Base-by-base conservation (phyloP, 2,888 invertebrate species). In the Ptychoptera albimana region DNA sequence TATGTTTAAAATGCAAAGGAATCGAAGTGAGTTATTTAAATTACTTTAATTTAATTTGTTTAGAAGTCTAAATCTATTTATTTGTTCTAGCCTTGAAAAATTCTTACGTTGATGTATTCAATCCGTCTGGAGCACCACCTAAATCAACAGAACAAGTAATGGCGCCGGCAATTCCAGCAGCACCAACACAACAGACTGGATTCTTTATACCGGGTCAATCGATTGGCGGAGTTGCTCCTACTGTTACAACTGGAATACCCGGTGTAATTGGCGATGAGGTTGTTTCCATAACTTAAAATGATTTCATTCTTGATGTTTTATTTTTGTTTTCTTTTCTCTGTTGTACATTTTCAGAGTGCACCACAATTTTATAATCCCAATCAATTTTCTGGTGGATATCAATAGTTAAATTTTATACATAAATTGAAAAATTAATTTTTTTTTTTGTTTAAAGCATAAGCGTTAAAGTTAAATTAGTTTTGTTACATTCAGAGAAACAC, bases 21-120 rank as follows among this genome's bases (percentile, higher is more conserved):
- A 77, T 52, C 72, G 84, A 67, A 80, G 82, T 79, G 64, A 77
- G 79, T 70, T 39, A 29, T 29, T 7, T 23, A 42, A 38, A 38
- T 32, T 40, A 40, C 35, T 23, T 43, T 32, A 36, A 37, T 44
- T 39, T 36, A 16, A 10, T 15, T 46, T 16, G 9, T 29, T 45
- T 23, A 32, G 13, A 13, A 30, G n/a, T n/a, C n/a, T n/a, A n/a
- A n/a, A n/a, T n/a, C n/a, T n/a, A n/a, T 11, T 9, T 11, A 31
- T 9, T 7, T 39, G n/a, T 31, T 61, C 8, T 63, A 87, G 86
- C 82, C 57, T 71, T 84, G 57, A 80, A 84, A 65, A 82, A 82
- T 57, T 81, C 84, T 48, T 93, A 92, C 66, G 86, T 92, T 53
- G 89, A 92, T 67, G 86, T 92, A 47, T 79, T 89, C 67, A 86